Evolutionary conservation across 2,888 invertebrate genomes (phyloP), one percentile per base, ranked within the genome.

Genomic region (Stenotaenia linearis): DNA sequence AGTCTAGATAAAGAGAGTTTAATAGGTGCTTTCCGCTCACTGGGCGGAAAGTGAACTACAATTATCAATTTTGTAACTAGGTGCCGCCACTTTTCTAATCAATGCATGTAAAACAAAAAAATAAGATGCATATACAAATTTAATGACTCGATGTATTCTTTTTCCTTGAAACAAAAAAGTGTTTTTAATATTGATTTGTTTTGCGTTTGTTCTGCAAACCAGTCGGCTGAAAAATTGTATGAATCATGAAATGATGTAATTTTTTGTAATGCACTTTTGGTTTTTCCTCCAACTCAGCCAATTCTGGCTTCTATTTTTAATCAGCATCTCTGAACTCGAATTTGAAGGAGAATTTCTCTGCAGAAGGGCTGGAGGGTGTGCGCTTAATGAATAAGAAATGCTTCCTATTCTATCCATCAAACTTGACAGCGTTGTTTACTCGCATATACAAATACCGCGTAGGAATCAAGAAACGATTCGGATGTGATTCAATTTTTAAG

Each of bases 201-300:
- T 50, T 5, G 21, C 15, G 28, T n/a, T 28, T 28, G 69, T 23
- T 69, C n/a, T 50, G n/a, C 50, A 4, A 18, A 6, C 0, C 50
- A 32, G n/a, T n/a, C n/a, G 21, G 7, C 50, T 50, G 28, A 28
- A 1, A 69, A 3, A 25, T 6, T 28, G 25, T n/a, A 69, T 69
- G 69, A 69, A 69, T 69, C 69, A 69, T 69, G n/a, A 69, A 69
- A 69, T 69, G 69, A 69, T 69, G 69, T 69, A 69, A 69, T 69
- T 28, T 28, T 28, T 1, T 28, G 3, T 69, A 69, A 45, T 45
- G 45, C 45, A 45, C n/a, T 21, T 69, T 69, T 69, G 69, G 69
- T 69, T 69, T 69, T 69, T 15, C 69, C 69, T 69, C 69, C 9
- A 69, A 69, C 69, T 69, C 69, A 69, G 28, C 28, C 69, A 69